Base-by-base conservation (phyloP, 2,797 vertebrate genomes). In the Hafferia zeledoni region DNA sequence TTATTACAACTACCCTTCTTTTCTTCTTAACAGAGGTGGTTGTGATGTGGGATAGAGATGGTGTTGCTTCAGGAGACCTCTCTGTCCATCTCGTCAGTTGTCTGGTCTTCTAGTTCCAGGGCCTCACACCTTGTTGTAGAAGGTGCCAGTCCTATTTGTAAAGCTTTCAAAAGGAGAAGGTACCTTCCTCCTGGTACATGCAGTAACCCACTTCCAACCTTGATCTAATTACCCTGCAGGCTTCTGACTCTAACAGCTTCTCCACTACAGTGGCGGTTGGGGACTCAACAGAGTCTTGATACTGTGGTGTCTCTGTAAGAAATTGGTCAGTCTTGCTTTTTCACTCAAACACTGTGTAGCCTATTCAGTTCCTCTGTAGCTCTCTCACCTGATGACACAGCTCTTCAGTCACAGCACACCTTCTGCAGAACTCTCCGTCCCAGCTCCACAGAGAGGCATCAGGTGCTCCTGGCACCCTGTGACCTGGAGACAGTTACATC, bases 371-470 rank as follows among this genome's bases (percentile, higher is more conserved):
- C 60, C 10, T 43, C 27, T 15, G 60, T 44, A 43, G 20, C 30
- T 44, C 37, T 5, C 5, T 70, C 22, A 5, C 5, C 5, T 50
- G 28, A 13, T 0, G 0, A 33, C 14, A 30, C 11, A 57, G 6
- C 8, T 71, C 20, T 46, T 70, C 20, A 52, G 15, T 17, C 44
- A 30, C 20, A n/a, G 28, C 9, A 30, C 17, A 44, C 13, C 24
- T 63, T 44, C 19, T 52, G 28, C 11, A n/a, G n/a, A 57, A 9
- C n/a, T 9, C 5, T 6, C 44, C 52, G 11, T 2, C 17, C 24
- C 65, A 33, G 12, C 5, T 57, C n/a, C 71, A 18, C 8, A 5
- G 16, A 43, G 28, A 44, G 28, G 4, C 25, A 46, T 33, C 24
- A 46, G 25, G 25, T 20, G 33, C 15, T 33, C 28, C 44, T 57